phyloP scores from a whole-genome alignment of 64 coral and sea anemone genomes.

The Dendrophyllia cribrosa region DNA sequence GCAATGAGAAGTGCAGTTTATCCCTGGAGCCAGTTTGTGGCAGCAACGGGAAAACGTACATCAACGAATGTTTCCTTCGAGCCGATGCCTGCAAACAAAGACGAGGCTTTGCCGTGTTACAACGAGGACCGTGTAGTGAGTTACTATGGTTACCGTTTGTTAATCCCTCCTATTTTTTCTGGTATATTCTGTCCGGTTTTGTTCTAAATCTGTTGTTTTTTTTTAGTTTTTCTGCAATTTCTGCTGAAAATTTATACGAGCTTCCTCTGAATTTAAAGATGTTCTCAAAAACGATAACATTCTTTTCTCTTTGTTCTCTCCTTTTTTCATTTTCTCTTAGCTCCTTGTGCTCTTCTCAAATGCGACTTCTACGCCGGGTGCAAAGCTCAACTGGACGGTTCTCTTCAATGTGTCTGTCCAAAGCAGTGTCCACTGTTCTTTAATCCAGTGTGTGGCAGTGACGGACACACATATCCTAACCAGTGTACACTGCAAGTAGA shows the following conservation, averaged over 20 bases:
- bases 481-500: slow-evolving; percentile 82
- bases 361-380: slow-evolving; percentile 89
- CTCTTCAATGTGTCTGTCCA: slow-evolving; percentile 86
- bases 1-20: slow-evolving; percentile 65
- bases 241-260: too few species aligned
- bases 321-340: slow-evolving; percentile 24
- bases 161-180: background rate
- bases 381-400: slow-evolving; percentile 68
- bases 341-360: slow-evolving; percentile 87
- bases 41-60: slow-evolving; percentile 88
- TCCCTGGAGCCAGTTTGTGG: slow-evolving; percentile 81
- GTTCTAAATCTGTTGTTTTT: too few species aligned
- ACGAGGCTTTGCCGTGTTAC: slow-evolving; percentile 60
- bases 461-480: slow-evolving; percentile 82
- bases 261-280: too few species aligned
- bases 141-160: background rate
- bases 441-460: slow-evolving; percentile 84
- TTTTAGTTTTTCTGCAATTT: too few species aligned
- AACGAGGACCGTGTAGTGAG: slow-evolving; percentile 90
- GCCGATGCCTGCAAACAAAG: slow-evolving; percentile 85
- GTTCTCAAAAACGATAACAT: too few species aligned
- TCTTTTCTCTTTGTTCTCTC: background rate
- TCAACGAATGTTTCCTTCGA: slow-evolving; percentile 83
- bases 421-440: slow-evolving; percentile 82
- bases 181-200: too few species aligned